Base-by-base conservation (phyloP, 1,140 invertebrate genomes). In the Lethocerus indicus region DNA sequence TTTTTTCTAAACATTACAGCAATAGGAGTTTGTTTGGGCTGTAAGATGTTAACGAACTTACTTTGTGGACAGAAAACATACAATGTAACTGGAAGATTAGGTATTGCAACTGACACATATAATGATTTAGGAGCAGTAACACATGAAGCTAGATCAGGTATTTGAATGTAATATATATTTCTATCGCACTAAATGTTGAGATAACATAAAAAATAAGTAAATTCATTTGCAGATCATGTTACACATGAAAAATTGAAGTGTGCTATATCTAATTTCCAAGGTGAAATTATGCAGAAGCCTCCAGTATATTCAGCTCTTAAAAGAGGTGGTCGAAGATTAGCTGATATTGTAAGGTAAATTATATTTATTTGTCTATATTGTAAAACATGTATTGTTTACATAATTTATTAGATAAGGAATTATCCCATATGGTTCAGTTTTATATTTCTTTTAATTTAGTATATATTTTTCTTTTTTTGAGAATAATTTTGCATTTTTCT, bases 71-170 rank as follows among this genome's bases (percentile, higher is more conserved):
- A 49, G 6, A 62, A 60, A 47, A 54, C 47, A 28, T 60, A 61
- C 28, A 40, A 48, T 9, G 58, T 57, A 0, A 53, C 49, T 21
- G 60, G 56, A 9, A 54, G 56, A 37, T 37, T 62, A 13, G 60
- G 60, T n/a, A 54, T 58, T 20, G 54, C 58, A 3, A 62, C 60
- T 7, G 54, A 57, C 48, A 62, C 60, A 0, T 61, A 56, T 45
- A 60, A 62, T 47, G 56, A 59, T 24, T 50, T 45, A 16, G 58
- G 58, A 27, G 36, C 42, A 44, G 47, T 57, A 16, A 57, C 39
- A 7, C 46, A 54, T 49, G 52, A 56, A 47, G 37, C 46, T 1
- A 49, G 49, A 0, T 61, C 56, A 40, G 37, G 59, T 60, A 54
- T 44, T 41, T 43, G n/a, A 21, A 24, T 23, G 5, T 39, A 14